phyloP scores from a whole-genome alignment of 2,888 invertebrate genomes.

The Zhengitettix transpicula region DNA sequence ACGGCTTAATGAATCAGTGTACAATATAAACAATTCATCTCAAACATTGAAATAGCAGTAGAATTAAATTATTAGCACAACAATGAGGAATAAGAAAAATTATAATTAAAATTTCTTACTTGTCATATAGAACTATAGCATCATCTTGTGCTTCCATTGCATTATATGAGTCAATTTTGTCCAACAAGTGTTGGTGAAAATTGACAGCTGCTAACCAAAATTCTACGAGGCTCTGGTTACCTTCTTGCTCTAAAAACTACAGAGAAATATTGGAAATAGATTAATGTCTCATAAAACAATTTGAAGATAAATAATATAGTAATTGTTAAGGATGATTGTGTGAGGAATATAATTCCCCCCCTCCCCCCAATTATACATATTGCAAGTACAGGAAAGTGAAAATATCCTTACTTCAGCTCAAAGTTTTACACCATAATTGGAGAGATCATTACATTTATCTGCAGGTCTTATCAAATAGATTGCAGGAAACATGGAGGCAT shows the following conservation, averaged over 20 bases:
- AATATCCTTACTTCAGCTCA: too few species aligned
- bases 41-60: not conserved
- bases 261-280: not conserved
- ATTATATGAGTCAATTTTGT: slow-evolving; percentile 38
- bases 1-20: too few species aligned
- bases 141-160: slow-evolving; percentile 69
- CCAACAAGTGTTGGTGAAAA: slow-evolving; percentile 56
- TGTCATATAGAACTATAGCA: slow-evolving; percentile 91
- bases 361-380: too few species aligned
- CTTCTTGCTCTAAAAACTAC: slow-evolving; percentile 78
- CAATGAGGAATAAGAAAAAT: not conserved
- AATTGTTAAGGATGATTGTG: not conserved
- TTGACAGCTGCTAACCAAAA: slow-evolving; percentile 82
- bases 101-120: slow-evolving; percentile 29
- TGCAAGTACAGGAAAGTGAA: too few species aligned
- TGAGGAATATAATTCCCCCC: too few species aligned
- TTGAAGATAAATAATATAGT: not conserved
- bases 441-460: too few species aligned
- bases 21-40: too few species aligned
- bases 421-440: too few species aligned
- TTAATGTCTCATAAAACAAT: not conserved
- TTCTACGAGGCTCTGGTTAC: slow-evolving; percentile 57
- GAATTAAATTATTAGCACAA: not conserved
- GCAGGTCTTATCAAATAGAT: too few species aligned
- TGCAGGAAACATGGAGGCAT: too few species aligned